A percentile compares a stretch with the other conserved stretches of the same genome.
These are phyloP conservation scores for Pollenia amentaria DNA, from an alignment of 2,888 invertebrate species.

Conservation along the genomic window DNA sequence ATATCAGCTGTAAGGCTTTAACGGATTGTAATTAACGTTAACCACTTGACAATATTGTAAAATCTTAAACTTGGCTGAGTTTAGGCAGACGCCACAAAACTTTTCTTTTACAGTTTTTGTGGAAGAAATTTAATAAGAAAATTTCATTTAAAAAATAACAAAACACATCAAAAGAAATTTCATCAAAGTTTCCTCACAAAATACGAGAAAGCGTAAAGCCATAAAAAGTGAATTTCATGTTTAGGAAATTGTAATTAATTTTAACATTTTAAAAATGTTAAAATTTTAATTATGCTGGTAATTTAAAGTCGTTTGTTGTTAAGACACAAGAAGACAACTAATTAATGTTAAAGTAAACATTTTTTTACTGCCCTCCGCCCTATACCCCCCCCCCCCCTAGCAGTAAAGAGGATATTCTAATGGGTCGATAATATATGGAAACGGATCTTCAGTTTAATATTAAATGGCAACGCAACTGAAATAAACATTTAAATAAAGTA, in stretches of 20 bases:
- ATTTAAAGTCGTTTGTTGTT: not conserved
- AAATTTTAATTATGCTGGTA: not conserved
- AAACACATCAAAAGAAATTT: constrained; percentile 62
- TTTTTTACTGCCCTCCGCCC: too few relatives aligned
- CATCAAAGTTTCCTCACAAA: constrained; percentile 9
- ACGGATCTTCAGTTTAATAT: too few relatives aligned
- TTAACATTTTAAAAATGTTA: constrained; percentile 11
- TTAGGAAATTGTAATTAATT: constrained; percentile 21
- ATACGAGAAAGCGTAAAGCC: not conserved
- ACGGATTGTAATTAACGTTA: constrained; percentile 61
- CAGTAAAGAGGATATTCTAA: too few relatives aligned
- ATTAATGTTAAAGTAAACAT: too few relatives aligned
- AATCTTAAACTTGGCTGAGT: not conserved
- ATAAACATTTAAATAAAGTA: too few relatives aligned
- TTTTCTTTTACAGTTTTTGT: constrained; percentile 45
- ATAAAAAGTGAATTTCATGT: constrained; percentile 8
- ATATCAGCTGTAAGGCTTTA: constrained; percentile 50
- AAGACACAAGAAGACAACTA: too few relatives aligned
- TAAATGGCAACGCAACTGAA: too few relatives aligned
- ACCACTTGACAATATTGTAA: constrained; percentile 53
- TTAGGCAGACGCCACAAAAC: constrained; percentile 38
- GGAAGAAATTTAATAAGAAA: constrained; percentile 67
- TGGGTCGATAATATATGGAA: too few relatives aligned
- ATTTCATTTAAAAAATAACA: constrained; percentile 59
- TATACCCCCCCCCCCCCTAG: too few relatives aligned